Base-by-base conservation (phyloP, 2,113 vertebrate genomes). In the Antigone vipio region DNA sequence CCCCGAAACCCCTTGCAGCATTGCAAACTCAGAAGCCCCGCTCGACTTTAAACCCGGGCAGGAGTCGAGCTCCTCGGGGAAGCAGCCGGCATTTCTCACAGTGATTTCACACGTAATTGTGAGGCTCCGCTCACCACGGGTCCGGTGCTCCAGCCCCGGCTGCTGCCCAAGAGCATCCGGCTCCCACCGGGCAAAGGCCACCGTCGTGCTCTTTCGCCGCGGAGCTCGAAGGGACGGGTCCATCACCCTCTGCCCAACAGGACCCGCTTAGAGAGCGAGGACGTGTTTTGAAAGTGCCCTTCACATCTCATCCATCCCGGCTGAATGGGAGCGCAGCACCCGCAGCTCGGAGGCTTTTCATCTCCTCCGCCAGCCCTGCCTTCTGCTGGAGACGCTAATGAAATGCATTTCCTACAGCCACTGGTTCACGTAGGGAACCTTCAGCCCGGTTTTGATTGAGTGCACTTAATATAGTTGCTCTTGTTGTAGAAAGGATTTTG, bases 381-480 rank as follows among this genome's bases (percentile, higher is more conserved):
- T 80, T 88, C 92, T 42, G 83, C 75, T 9, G 6, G 59, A 53
- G 78, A 76, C 9, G 8, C 83, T 87, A 86, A 96, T 93, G 74
- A 47, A 93, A 83, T 2, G 53, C 23, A 6, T 84, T 83, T 96
- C 90, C 85, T 45, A 7, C 35, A 83, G 71, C 85, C 47, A 16
- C 34, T n/a, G 77, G 59, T 93, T 87, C 89, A 63, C 66, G 76
- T 26, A 63, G 5, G 71, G 92, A 93, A 27, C 68, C 72, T 50
- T 72, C 5, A 0, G 82, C 80, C 81, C 8, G 59, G 78, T 55
- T 63, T 58, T 87, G 96, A 96, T 72, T 63, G 95, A 92, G 94
- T 94, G 67, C 45, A 52, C 82, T 82, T 88, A 75, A 92, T 56
- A 80, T 29, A 94, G 87, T 63, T 32, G 16, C 80, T 95, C 74